Base-by-base conservation (phyloP, 2,888 invertebrate genomes). In the Coleophora flavipennella region DNA sequence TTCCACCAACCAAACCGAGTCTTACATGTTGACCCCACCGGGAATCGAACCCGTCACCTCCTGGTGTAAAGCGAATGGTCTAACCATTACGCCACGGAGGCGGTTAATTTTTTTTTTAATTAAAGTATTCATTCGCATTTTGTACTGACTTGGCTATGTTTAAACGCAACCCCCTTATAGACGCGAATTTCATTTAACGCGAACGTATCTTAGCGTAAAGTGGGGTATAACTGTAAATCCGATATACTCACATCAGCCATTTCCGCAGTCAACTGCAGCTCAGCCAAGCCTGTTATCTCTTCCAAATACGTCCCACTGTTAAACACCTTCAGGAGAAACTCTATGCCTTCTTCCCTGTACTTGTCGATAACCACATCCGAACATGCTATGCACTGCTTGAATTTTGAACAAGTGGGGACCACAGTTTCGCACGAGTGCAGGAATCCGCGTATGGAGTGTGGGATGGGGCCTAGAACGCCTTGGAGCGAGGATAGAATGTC, bases 391-490 rank as follows among this genome's bases (percentile, higher is more conserved):
- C 99, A 99, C 50, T 94, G 92, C 39, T 89, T 87, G 83, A 96
- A 99, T 55, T 94, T 91, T 37, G 89, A 86, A 32, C 95, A 94
- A 1, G 95, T 92, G 0, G 97, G 97, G 39, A 92, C 70, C 31
- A 96, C 90, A 36, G 92, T 92, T 49, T 92, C 91, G 67, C 91
- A 95, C 32, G 90, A 89, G 49, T 92, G 91, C 3, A 99, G 79
- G 68, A 95, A 97, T 0, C 98, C 98, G 29, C 99, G 87, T 49
- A 99, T 93, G 4, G 97, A 94, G 68, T 99, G 98, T 0, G 98
- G 97, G 25, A 97, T 81, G 1, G 93, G 85, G 0, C 98, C 97
- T 0, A 98, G 79, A 1, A 92, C 78, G 1, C 91, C 90, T 54
- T 89, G 85, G 0, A 86, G 68, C 14, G 67, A 59, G 1, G 62